Evolutionary conservation across 2,888 invertebrate genomes (phyloP).

Genomic region (Ariolimax columbianus): DNA sequence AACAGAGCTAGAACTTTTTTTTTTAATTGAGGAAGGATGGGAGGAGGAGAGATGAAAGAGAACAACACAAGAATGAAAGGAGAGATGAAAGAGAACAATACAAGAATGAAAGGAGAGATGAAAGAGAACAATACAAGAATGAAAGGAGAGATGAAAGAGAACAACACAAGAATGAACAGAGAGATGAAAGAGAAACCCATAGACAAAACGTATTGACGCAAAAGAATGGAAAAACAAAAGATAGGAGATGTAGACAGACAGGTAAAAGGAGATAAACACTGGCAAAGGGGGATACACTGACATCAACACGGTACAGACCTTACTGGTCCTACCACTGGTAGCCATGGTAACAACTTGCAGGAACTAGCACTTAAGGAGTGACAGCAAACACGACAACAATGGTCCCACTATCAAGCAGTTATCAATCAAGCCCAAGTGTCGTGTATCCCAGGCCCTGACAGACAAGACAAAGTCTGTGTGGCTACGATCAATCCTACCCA

Average conservation of each 20-base stretch:
- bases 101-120: no score
- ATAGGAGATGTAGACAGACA: no score
- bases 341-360: background rate
- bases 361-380: background rate
- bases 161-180: background rate
- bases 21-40: no score
- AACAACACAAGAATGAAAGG: no score
- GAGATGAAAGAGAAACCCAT: background rate
- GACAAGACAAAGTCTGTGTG: background rate
- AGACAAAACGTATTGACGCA: no score
- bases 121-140: no score
- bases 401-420: background rate
- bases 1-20: no score
- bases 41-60: no score
- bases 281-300: background rate
- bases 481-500: background rate
- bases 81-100: no score
- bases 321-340: background rate
- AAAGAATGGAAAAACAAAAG: no score
- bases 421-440: background rate
- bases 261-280: no score
- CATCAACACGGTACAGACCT: background rate
- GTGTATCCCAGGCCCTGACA: background rate
- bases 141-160: background rate
- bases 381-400: background rate